Percentiles rank a stretch among this genome's conserved stretches.
Conservation (phyloP, 1,140 invertebrate genomes). For the Ptiloglossa arizonensis region DNA sequence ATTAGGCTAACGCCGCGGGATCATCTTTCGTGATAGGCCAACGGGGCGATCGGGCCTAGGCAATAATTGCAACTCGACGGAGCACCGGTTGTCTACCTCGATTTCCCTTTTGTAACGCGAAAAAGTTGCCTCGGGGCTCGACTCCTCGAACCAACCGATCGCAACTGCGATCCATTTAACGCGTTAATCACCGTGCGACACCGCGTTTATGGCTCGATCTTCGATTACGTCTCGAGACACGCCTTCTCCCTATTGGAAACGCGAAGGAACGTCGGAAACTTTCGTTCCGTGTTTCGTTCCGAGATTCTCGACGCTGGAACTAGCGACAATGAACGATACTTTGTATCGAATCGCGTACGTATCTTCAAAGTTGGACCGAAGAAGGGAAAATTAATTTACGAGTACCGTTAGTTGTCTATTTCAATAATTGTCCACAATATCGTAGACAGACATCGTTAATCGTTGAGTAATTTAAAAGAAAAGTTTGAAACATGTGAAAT, state of each 20-base stretch:
- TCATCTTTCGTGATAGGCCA: constrained; percentile 53
- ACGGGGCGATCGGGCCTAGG: neutral
- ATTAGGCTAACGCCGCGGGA: neutral
- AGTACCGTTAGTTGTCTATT: too few species aligned
- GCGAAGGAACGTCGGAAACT: neutral
- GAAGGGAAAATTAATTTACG: too few species aligned
- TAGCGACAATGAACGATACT: too few species aligned
- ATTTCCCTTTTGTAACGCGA: constrained; percentile 27
- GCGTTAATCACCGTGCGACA: constrained; percentile 7
- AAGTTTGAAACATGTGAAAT: too few species aligned
- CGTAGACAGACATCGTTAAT: too few species aligned
- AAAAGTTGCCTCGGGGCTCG: neutral
- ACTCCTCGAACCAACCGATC: neutral
- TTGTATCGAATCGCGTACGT: too few species aligned
- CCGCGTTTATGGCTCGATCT: constrained; percentile 5
- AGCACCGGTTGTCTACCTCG: neutral
- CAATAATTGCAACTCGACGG: constrained; percentile 29
- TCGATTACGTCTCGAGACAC: constrained; percentile 8
- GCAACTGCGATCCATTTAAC: constrained; percentile 32
- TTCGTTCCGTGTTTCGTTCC: neutral
- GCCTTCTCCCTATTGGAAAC: neutral
- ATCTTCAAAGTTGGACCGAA: too few species aligned
- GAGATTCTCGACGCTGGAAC: too few species aligned
- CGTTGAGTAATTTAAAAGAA: too few species aligned
- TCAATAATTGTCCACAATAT: too few species aligned